Base-by-base conservation (phyloP, 2,113 vertebrate genomes). In the Podiceps cristatus region DNA sequence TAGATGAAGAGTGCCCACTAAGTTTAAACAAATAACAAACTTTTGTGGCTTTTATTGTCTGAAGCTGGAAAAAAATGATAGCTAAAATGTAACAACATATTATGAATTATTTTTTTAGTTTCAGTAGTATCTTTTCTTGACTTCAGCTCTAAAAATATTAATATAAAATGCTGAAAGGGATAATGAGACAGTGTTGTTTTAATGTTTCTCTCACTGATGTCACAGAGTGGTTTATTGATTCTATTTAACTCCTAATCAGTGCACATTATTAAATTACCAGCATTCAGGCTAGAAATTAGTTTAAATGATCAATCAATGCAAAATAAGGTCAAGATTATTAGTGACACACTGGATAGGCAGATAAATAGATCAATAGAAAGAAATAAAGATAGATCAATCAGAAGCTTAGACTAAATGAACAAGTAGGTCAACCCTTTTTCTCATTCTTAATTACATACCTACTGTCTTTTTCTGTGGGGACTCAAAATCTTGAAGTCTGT, bases 341-440 rank as follows among this genome's bases (percentile, higher is more conserved):
- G 89, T 79, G 83, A 79, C 81, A 96, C 62, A 67, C 53, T 95
- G 86, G 64, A 95, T 77, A 90, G 58, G 35, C 72, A 93, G 88
- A 96, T 90, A 97, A 97, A 95, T 95, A 96, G 83, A 97, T 97
- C 94, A 85, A 85, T 77, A 86, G 58, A 59, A 52, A 96, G 56
- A 91, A 96, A 91, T 96, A 83, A 88, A 96, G 72, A 91, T 27
- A 76, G 59, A 86, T 76, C 95, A 94, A 94, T 93, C 33, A 71
- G 77, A 95, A 94, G 89, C 81, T 89, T 92, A 84, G 75, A 64
- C 55, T 81, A 71, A 85, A 91, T 0, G 0, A 86, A 95, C 11
- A 98, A 93, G 66, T 96, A 96, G 94, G 94, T 74, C 18, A 3
- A 86, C 66, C 56, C 44, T 96, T 86, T 93, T 90, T 85, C 73